Percentiles rank a stretch among this genome's conserved stretches.
These are phyloP conservation scores for Brachycybe producta DNA, from an alignment of 2,888 invertebrate genomes.

Conservation along the genomic window DNA sequence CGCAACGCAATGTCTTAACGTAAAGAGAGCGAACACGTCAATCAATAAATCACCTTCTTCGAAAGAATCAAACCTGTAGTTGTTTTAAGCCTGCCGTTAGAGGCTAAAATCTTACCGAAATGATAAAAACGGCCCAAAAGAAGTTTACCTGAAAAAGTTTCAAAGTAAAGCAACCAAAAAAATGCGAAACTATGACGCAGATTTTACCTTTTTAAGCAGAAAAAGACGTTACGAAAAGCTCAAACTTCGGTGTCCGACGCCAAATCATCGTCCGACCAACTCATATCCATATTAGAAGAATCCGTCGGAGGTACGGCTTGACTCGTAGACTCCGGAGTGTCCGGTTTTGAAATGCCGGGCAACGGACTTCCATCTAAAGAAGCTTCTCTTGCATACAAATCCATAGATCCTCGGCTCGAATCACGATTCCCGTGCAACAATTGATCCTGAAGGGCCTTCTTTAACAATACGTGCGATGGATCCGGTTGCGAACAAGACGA, in stretches of 20 bases:
- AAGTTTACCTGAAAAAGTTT: too few relatives aligned
- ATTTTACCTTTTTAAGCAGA: too few relatives aligned
- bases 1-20: too few relatives aligned
- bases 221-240: too few relatives aligned
- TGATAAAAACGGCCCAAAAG: too few relatives aligned
- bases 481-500: neutral
- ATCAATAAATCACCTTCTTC: too few relatives aligned
- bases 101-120: too few relatives aligned
- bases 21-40: too few relatives aligned
- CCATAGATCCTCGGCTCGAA: neutral
- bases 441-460: slow-evolving; percentile 16
- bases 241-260: slow-evolving; percentile 19
- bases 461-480: slow-evolving; percentile 5
- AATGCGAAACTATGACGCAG: too few relatives aligned
- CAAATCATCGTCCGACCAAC: slow-evolving; percentile 20
- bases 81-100: too few relatives aligned
- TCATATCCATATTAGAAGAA: slow-evolving; percentile 18
- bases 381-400: slow-evolving; percentile 2
- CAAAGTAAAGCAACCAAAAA: too few relatives aligned
- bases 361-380: slow-evolving; percentile 8
- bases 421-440: neutral
- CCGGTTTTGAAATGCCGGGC: slow-evolving; percentile 13
- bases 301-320: slow-evolving; percentile 14
- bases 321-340: slow-evolving; percentile 15
- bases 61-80: too few relatives aligned